Evolutionary conservation across 2,797 vertebrate genomes (phyloP), one percentile per base, ranked within the genome.

Genomic region (Enteromius anoplus): DNA sequence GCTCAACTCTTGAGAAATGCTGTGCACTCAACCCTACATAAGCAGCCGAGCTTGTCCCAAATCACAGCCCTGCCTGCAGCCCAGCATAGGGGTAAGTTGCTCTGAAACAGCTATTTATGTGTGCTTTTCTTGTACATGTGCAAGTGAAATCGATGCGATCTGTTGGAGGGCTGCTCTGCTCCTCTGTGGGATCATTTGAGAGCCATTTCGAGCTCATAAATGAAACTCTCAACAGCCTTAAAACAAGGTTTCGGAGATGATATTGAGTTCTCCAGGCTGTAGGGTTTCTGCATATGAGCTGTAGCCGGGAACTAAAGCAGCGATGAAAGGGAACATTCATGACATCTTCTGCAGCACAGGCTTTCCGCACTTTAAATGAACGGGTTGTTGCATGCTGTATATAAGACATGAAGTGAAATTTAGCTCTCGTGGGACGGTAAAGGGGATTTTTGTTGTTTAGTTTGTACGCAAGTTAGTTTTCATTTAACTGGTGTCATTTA

Each of bases 21-120:
- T 94, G 88, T 94, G 91, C 81, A 86, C 90, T 89, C 93, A 92
- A 90, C 85, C 92, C 72, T 93, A 90, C 86, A 89, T 91, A 83
- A 90, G 87, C 87, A 93, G 89, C 89, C 89, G 89, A 90, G 87
- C 88, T 84, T 90, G 88, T 86, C 85, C 89, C 86, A 89, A 91
- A 88, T 90, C 92, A 64, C 84, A 91, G 71, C 85, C 88, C 73
- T 88, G 91, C 89, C 86, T 90, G 69, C 83, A 90, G 73, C 69
- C 89, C 70, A 89, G 91, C 73, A 90, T 81, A 82, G 86, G 77
- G 94, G 93, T 94, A 89, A 94, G 93, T 94, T 88, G 83, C 86
- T 42, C 72, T 79, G 75, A 88, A 75, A 80, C 34, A 55, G 47
- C 45, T 21, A 82, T 85, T 34, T 75, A 40, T 80, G 47, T 62